These are phyloP conservation scores for Phenganax subtilis DNA, from an alignment of 92 coral and sea anemone genomes.

Conservation along the genomic window DNA sequence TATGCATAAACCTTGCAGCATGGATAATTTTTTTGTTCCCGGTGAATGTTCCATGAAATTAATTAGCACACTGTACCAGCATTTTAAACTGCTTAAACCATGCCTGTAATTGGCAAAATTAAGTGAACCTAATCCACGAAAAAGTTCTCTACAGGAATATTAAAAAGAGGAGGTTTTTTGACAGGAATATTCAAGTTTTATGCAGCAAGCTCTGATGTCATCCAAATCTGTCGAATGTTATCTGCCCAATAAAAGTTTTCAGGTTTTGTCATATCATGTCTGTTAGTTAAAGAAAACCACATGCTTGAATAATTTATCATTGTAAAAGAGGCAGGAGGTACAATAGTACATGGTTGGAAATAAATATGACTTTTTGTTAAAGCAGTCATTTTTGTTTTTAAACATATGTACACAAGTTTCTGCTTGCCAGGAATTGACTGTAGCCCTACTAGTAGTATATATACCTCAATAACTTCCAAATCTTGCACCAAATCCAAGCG, in stretches of 20 bases:
- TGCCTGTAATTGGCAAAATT: constrained; percentile 41
- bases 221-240: constrained; percentile 27
- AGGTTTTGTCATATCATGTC: constrained; percentile 48
- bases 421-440: too few relatives aligned
- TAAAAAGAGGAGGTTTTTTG: constrained; percentile 37
- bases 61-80: not conserved
- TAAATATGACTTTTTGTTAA: too few relatives aligned
- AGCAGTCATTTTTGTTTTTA: too few relatives aligned
- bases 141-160: constrained; percentile 47
- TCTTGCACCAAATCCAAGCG: not conserved
- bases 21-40: too few relatives aligned
- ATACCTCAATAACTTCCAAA: not conserved
- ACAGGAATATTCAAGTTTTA: constrained; percentile 24
- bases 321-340: too few relatives aligned
- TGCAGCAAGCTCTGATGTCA: constrained; percentile 34
- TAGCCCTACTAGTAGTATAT: not conserved
- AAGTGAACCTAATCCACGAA: constrained; percentile 47
- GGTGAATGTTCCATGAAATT: too few relatives aligned
- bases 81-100: not conserved
- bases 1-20: too few relatives aligned
- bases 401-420: too few relatives aligned
- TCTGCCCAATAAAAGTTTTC: constrained; percentile 42
- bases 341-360: too few relatives aligned
- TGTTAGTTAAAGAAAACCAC: not conserved
- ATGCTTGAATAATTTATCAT: not conserved